Evolutionary conservation across 2,888 invertebrate genomes (phyloP).

Genomic region (Bedellia somnulentella): DNA sequence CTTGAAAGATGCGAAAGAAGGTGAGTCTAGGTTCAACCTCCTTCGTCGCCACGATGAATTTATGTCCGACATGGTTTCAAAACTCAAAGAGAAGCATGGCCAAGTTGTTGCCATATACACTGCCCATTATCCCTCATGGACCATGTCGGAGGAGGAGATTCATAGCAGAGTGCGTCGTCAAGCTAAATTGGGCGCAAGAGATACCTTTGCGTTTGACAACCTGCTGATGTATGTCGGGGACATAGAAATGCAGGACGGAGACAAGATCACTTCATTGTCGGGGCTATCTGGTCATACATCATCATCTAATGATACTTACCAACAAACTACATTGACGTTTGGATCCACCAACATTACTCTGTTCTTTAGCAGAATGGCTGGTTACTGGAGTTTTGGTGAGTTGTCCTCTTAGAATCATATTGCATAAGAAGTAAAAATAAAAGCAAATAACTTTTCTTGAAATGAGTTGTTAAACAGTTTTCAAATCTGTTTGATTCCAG

Average conservation of each 20-base stretch:
- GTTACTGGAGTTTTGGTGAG: slow-evolving; percentile 49
- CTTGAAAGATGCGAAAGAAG: slow-evolving; percentile 60
- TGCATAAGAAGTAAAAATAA: no score
- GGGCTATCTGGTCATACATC: slow-evolving; percentile 8
- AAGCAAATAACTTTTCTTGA: no score
- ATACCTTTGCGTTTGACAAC: slow-evolving; percentile 9
- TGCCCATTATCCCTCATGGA: slow-evolving; percentile 56
- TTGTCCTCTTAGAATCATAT: slow-evolving; percentile 9
- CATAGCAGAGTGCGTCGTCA: slow-evolving; percentile 25
- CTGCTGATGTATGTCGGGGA: slow-evolving; percentile 18
- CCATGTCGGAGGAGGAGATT: slow-evolving; percentile 20
- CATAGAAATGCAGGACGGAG: slow-evolving; percentile 12
- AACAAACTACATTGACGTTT: slow-evolving; percentile 22
- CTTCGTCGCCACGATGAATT: slow-evolving; percentile 63
- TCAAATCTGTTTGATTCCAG: no score
- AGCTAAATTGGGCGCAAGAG: slow-evolving; percentile 10
- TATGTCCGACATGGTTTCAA: slow-evolving; percentile 53
- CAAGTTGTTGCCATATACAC: slow-evolving; percentile 63
- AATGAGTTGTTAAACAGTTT: no score
- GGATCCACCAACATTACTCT: slow-evolving; percentile 20
- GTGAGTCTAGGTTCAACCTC: slow-evolving; percentile 55
- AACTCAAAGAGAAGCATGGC: slow-evolving; percentile 37
- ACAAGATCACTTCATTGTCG: slow-evolving; percentile 1
- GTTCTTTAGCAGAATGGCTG: slow-evolving; percentile 21
- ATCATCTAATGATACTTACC: slow-evolving; percentile 10